phyloP scores from a whole-genome alignment of 2,113 vertebrate species.

The Rattus rattus region DNA sequence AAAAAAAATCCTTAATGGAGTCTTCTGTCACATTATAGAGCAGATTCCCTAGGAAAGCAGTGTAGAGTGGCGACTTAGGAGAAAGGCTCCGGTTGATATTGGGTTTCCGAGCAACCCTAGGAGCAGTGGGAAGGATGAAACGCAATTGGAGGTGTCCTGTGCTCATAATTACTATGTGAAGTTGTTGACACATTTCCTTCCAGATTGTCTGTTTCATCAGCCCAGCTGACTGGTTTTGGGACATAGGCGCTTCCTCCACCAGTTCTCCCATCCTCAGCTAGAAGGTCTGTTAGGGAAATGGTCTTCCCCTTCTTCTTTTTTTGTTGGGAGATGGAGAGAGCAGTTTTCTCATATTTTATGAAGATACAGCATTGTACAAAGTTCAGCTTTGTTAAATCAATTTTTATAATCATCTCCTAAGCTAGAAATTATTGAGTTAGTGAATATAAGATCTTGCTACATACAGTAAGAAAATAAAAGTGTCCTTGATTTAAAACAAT shows the following conservation, averaged over 20 bases:
- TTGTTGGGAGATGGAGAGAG: constrained; percentile 83
- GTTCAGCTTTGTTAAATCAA: background rate
- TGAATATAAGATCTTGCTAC: background rate
- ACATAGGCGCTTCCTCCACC: constrained; percentile 88
- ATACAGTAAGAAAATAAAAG: background rate
- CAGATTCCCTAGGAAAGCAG: constrained; percentile 96
- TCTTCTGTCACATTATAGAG: constrained; percentile 97
- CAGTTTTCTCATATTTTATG: background rate
- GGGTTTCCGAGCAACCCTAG: constrained; percentile 94
- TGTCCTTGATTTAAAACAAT: background rate
- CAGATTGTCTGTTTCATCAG: constrained; percentile 96
- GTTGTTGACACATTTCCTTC: constrained; percentile 96
- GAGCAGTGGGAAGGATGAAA: constrained; percentile 95
- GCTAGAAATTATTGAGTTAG: background rate
- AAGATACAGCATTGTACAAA: background rate
- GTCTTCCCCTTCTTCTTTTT: constrained; percentile 99
- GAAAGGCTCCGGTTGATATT: constrained; percentile 93
- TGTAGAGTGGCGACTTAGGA: constrained; percentile 95
- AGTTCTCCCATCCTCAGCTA: constrained; percentile 92
- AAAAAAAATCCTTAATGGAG: constrained; percentile 96
- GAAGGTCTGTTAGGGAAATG: constrained; percentile 95
- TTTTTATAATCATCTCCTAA: background rate
- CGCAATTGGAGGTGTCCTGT: constrained; percentile 93
- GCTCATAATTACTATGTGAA: constrained; percentile 95
- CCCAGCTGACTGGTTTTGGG: constrained; percentile 96